Base-by-base conservation (phyloP, 2,797 vertebrate genomes). In the Enteromius radiatus region DNA sequence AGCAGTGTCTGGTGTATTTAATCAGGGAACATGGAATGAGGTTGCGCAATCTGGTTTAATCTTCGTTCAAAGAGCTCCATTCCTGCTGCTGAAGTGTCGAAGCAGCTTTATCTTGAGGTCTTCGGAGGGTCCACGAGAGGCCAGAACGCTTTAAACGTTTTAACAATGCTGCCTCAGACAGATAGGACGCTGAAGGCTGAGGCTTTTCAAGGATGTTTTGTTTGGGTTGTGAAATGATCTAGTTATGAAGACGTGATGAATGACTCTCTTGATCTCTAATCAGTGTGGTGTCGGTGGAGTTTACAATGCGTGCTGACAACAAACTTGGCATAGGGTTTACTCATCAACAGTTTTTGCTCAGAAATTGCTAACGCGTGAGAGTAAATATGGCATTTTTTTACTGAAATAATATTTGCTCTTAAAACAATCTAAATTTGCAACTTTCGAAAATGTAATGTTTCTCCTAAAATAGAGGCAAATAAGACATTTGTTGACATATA, bases 211-310 rank as follows among this genome's bases (percentile, higher is more conserved):
- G 41, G 59, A 31, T 63, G 17, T 31, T 78, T 80, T 70, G 41
- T 26, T 73, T 47, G 69, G 43, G 21, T 73, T 73, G 69, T 73
- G 79, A 71, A 74, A 81, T 63, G 56, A 74, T 63, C 21, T 63
- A 14, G 64, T 43, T 56, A 5, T 23, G 33, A 26, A 54, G 65
- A 54, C 23, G 15, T 75, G 73, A 59, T 26, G 52, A 76, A 56
- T 56, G 64, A 11, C 23, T 5, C 23, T 1, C n/a, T 56, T 52
- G 49, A 67, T 67, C 26, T 77, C 73, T 43, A 43, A 76, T 76
- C 73, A 61, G 49, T 56, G 47, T 15, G 28, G 14, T 0, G 12
- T 56, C 31, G 23, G 73, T 59, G 33, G 9, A 41, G 38, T 76
- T 28, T 43, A 43, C 54, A 59, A 41, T 21, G 31, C 26, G 9